Evolutionary conservation across 2,888 invertebrate species (phyloP).

Genomic region (Epistrophe grossulariae): DNA sequence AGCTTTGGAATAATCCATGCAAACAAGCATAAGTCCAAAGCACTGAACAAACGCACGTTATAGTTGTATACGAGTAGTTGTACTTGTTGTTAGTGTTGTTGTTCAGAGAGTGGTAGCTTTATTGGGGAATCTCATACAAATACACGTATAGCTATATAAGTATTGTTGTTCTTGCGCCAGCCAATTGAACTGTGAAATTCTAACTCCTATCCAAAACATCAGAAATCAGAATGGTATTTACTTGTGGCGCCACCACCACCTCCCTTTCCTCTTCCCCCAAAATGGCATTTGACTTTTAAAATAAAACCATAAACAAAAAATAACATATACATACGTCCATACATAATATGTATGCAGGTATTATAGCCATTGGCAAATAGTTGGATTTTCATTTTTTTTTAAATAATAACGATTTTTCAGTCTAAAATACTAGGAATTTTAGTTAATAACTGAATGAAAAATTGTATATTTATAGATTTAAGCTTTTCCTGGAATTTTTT

Average conservation of each 20-base stretch:
- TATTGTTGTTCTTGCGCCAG: background rate
- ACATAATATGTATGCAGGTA: background rate
- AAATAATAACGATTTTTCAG: background rate
- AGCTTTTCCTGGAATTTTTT: background rate
- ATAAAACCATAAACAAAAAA: slow-evolving; percentile 1
- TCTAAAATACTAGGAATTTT: background rate
- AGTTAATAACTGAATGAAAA: background rate
- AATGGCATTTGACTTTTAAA: slow-evolving; percentile 8
- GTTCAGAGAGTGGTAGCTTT: background rate
- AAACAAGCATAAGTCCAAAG: slow-evolving; percentile 52
- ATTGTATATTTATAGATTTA: background rate
- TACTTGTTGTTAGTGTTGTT: background rate
- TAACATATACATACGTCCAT: background rate
- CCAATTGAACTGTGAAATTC: slow-evolving; percentile 1
- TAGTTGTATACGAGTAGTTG: too few relatives aligned
- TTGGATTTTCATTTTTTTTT: background rate
- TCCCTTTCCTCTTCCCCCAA: background rate
- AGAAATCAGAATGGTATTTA: slow-evolving; percentile 27
- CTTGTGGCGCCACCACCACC: slow-evolving; percentile 19
- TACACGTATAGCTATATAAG: background rate
- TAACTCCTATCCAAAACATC: slow-evolving; percentile 18
- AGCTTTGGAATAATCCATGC: slow-evolving; percentile 47
- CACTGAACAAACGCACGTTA: slow-evolving; percentile 35
- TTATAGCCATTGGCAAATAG: background rate
- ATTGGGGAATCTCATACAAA: slow-evolving; percentile 20